A percentile compares a stretch with the other conserved stretches of the same genome.
Evolutionary conservation across 2,888 invertebrate genomes (phyloP).

Genomic region (Eristalinus aeneus): DNA sequence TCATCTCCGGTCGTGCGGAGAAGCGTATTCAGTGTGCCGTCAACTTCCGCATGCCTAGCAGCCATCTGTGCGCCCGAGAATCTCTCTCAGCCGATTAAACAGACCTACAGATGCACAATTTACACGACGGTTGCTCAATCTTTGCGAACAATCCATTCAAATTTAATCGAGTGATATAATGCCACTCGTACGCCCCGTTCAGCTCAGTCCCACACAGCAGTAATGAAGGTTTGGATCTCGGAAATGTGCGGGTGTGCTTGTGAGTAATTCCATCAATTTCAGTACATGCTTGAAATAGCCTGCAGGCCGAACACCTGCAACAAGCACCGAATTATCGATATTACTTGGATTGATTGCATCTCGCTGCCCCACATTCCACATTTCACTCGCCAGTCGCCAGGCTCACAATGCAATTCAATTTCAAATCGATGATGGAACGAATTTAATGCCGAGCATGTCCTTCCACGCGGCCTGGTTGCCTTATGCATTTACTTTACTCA

Average conservation of each 20-base stretch:
- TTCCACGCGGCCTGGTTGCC: constrained; percentile 22
- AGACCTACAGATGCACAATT: background rate
- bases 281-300: constrained; percentile 1
- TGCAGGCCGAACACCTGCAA: background rate
- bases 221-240: background rate
- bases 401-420: constrained; percentile 39
- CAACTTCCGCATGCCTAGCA: background rate
- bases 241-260: background rate
- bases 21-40: background rate
- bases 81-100: background rate
- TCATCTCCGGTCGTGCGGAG: background rate
- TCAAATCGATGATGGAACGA: constrained; percentile 57
- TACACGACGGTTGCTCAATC: background rate
- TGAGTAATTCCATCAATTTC: background rate
- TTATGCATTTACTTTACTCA: constrained; percentile 38
- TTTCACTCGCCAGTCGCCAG: constrained; percentile 11
- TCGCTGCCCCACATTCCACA: constrained; percentile 9
- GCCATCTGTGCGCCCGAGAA: background rate
- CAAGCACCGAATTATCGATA: constrained; percentile 46
- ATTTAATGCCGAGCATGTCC: constrained; percentile 37
- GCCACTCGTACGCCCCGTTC: constrained; percentile 3
- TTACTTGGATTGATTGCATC: constrained; percentile 52
- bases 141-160: constrained; percentile 1
- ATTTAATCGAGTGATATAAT: constrained; percentile 24
- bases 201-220: background rate